A percentile compares a stretch with the other conserved stretches of the same genome.
Evolutionary conservation across 2,797 vertebrate genomes (phyloP).

Genomic region (Nasua narica): DNA sequence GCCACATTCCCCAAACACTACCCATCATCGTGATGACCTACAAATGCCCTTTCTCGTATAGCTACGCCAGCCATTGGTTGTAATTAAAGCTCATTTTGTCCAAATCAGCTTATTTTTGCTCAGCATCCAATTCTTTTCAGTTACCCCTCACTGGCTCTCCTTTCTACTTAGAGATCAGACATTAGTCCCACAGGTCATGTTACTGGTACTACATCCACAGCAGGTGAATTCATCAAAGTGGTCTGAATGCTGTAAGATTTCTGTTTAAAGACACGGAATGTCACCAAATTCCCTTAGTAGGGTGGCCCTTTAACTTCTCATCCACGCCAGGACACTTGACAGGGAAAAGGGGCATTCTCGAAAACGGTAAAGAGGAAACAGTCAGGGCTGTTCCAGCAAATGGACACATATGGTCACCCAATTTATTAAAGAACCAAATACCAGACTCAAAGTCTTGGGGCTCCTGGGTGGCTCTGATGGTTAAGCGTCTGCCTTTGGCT

Average conservation of each 20-base stretch:
- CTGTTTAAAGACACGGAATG: background rate
- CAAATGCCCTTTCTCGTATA: background rate
- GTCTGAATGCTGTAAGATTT: background rate
- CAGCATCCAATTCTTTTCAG: background rate
- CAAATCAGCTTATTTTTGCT: slow-evolving; percentile 22
- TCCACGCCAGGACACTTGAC: background rate
- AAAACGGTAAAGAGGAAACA: background rate
- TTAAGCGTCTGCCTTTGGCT: background rate
- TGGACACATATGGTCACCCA: background rate
- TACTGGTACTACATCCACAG: background rate
- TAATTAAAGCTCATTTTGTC: slow-evolving; percentile 34
- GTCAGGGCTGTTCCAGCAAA: background rate
- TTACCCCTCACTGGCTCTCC: background rate
- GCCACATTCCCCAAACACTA: background rate
- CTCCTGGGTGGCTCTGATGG: background rate
- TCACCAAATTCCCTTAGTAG: background rate
- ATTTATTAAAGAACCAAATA: background rate
- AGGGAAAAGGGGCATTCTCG: background rate
- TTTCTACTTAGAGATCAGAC: slow-evolving; percentile 10
- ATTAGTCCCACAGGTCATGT: background rate
- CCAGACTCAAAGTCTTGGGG: background rate
- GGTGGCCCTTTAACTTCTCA: background rate
- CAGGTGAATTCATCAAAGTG: background rate
- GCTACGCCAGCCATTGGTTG: background rate
- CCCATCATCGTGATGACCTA: background rate